A percentile compares a stretch with the other conserved stretches of the same genome.
These are phyloP conservation scores for Pristionchus japonicus DNA, from an alignment of 2,888 invertebrate genomes.

Conservation along the genomic window DNA sequence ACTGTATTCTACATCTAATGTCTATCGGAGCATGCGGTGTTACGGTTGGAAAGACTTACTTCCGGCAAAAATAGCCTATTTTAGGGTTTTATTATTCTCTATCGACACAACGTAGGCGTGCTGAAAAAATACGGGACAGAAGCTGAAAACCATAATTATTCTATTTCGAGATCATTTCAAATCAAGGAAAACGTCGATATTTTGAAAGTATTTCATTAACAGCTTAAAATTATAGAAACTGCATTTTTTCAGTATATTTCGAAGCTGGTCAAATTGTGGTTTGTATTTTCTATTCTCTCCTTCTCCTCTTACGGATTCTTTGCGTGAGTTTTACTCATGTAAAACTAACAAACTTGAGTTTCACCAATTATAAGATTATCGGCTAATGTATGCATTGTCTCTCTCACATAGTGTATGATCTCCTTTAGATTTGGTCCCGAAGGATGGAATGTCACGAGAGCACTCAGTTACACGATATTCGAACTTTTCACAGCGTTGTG, in stretches of 20 bases:
- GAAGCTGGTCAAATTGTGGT: not conserved
- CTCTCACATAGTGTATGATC: too few species aligned
- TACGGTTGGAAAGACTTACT: not conserved
- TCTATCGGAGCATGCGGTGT: not conserved
- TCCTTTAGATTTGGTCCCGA: not conserved
- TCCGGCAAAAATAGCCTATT: not conserved
- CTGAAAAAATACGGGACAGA: not conserved
- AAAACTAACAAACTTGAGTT: not conserved
- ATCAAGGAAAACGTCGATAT: not conserved
- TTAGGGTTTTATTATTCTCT: not conserved
- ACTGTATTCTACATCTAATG: not conserved
- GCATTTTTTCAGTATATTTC: not conserved
- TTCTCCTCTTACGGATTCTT: conserved; percentile 3
- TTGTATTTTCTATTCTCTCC: not conserved
- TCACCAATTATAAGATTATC: not conserved
- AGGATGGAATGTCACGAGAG: not conserved
- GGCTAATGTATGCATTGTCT: too few species aligned
- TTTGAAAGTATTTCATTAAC: not conserved
- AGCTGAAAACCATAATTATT: not conserved
- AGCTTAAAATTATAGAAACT: not conserved
- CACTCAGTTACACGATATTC: not conserved
- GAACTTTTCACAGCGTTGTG: not conserved
- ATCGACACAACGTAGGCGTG: not conserved
- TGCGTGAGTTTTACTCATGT: not conserved
- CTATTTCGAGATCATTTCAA: not conserved